phyloP scores from a whole-genome alignment of 2,113 vertebrate genomes.

The Zosterops hypoxanthus region DNA sequence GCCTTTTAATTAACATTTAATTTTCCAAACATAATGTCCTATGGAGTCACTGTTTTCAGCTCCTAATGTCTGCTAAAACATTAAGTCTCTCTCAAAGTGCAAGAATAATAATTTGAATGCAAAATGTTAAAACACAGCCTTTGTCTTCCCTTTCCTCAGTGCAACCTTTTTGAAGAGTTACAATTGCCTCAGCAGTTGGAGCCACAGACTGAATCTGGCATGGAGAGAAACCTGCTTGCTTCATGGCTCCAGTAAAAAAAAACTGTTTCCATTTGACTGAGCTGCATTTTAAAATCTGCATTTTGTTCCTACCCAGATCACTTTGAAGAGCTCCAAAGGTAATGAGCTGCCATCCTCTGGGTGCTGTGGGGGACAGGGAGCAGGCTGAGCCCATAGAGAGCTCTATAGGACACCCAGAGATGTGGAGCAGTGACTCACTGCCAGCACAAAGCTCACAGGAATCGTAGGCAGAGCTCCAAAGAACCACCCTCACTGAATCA shows the following conservation, averaged over 20 bases:
- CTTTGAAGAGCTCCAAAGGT: neutral
- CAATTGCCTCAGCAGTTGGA: neutral
- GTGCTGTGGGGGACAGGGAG: neutral
- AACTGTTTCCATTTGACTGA: neutral
- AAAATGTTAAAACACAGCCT: constrained; percentile 25
- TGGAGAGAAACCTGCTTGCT: neutral
- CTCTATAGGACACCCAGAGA: neutral
- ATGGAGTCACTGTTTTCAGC: constrained; percentile 27
- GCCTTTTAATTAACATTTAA: constrained; percentile 57
- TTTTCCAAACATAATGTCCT: constrained; percentile 45
- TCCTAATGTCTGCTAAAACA: constrained; percentile 32
- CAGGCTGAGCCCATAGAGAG: accelerated
- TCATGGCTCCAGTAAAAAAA: neutral
- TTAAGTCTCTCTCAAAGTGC: neutral
- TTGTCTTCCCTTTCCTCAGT: neutral
- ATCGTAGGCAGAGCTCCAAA: neutral
- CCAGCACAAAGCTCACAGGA: neutral
- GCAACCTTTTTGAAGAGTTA: neutral
- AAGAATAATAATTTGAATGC: constrained; percentile 22
- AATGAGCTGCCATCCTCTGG: neutral
- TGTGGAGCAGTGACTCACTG: neutral
- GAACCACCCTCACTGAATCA: neutral
- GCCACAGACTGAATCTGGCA: neutral
- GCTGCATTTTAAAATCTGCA: neutral
- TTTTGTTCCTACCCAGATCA: neutral